phyloP scores from a whole-genome alignment of 2,888 invertebrate genomes.

The Notodonta ziczac region DNA sequence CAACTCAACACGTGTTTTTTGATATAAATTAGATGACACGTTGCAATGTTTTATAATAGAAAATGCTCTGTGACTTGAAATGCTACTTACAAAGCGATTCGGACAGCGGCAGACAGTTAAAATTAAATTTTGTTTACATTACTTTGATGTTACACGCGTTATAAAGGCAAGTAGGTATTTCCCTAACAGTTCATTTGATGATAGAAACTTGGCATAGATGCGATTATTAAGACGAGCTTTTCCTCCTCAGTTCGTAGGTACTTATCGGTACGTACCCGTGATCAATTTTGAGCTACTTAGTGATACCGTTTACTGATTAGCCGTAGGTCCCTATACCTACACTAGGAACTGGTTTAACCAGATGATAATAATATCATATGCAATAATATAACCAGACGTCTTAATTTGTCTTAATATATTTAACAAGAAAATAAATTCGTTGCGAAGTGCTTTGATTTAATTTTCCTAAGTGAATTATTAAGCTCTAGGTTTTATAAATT shows the following conservation, averaged over 20 bases:
- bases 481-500: too few relatives aligned
- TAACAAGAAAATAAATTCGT: too few relatives aligned
- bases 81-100: conserved; percentile 26
- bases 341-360: too few relatives aligned
- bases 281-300: too few relatives aligned
- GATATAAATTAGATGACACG: conserved; percentile 45
- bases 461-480: too few relatives aligned
- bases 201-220: conserved; percentile 19
- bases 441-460: too few relatives aligned
- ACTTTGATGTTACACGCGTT: conserved; percentile 30
- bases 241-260: neutral
- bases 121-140: conserved; percentile 57
- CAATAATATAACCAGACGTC: too few relatives aligned
- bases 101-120: conserved; percentile 43
- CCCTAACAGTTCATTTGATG: conserved; percentile 7
- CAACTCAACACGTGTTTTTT: conserved; percentile 63
- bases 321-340: too few relatives aligned
- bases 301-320: too few relatives aligned
- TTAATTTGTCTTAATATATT: too few relatives aligned
- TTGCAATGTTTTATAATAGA: conserved; percentile 23
- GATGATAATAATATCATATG: too few relatives aligned
- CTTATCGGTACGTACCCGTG: neutral
- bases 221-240: too few relatives aligned
- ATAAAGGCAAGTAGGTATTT: neutral
- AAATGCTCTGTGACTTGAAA: conserved; percentile 39